Base-by-base conservation (phyloP, 2,888 invertebrate genomes). In the Phymatocera aterrima region DNA sequence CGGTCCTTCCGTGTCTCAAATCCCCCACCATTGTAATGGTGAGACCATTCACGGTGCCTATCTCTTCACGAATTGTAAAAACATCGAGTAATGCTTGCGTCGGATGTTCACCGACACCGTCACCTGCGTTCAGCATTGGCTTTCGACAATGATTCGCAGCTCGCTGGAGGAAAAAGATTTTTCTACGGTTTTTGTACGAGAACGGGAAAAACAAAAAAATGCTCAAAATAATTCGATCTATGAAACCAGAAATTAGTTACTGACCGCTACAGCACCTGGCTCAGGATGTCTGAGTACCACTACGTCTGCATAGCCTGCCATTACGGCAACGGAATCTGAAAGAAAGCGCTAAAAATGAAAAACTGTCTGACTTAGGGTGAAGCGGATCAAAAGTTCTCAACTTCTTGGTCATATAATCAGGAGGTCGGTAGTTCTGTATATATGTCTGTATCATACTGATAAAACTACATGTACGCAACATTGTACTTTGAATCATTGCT, bases 1-100 rank as follows among this genome's bases (percentile, higher is more conserved):
- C 99, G 1, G 99, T 99, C 48, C 99, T 94, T 0, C 99, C 99
- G 91, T 99, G 97, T 90, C 98, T 98, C 84, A 99, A 92, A 91
- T 99, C 99, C 4, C 99, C 99, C 24, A 99, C 99, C 95, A 99
- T 95, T 0, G 99, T 99, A 77, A 99, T 98, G 0, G 97, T 98
- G 10, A 99, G 92, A 0, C 98, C 98, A 89, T 99, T 99, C 0
- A 99, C 99, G 0, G 99, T 99, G 84, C 99, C 99, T 81, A 99
- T 97, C 92, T 99, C 99, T 91, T 99, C 98, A 81, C 99, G 94
- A 85, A 99, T 99, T 4, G 99, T 99, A 88, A 99, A 99, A 3
- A 99, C 95, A 88, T 99, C 99, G 10, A 99, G 92, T 15, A 99
- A 92, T 0, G 99, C 99, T 92, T 99, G 99, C 0, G 98, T 98